Evolutionary conservation across 2,888 invertebrate genomes (phyloP).

Genomic region (Xanthorhoe spadicearia): DNA sequence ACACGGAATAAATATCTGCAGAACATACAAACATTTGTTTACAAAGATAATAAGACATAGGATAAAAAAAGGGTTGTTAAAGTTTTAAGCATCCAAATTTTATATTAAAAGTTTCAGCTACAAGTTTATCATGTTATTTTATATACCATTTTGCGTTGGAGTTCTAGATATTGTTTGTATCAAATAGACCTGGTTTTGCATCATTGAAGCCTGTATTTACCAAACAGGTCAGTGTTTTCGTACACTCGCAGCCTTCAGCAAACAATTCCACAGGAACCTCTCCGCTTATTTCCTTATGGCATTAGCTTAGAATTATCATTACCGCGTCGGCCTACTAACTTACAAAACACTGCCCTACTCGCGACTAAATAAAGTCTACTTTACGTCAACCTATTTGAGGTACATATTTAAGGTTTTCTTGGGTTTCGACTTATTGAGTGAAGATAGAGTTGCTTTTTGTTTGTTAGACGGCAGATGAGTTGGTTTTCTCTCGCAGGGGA

Average conservation of each 20-base stretch:
- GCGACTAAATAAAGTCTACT: slow-evolving; percentile 58
- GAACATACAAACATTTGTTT: too few relatives aligned
- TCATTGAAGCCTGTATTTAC: slow-evolving; percentile 13
- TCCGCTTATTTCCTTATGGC: slow-evolving; percentile 72
- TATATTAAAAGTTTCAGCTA: too few relatives aligned
- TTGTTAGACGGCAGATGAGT: slow-evolving; percentile 44
- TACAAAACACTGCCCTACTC: slow-evolving; percentile 53
- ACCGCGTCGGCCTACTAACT: slow-evolving; percentile 56
- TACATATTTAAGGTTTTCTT: slow-evolving; percentile 51
- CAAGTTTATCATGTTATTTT: too few relatives aligned
- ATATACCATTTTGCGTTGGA: too few relatives aligned
- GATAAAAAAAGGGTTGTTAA: too few relatives aligned
- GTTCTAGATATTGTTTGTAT: neutral
- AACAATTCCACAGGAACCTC: slow-evolving; percentile 66
- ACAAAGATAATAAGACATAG: too few relatives aligned
- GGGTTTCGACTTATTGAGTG: slow-evolving; percentile 47
- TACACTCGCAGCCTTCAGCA: slow-evolving; percentile 46
- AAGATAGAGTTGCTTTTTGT: slow-evolving; percentile 59
- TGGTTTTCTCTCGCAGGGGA: slow-evolving; percentile 70
- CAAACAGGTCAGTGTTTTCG: slow-evolving; percentile 41
- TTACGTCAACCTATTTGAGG: slow-evolving; percentile 48
- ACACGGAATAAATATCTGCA: too few relatives aligned
- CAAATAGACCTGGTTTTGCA: neutral
- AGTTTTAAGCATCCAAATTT: too few relatives aligned
- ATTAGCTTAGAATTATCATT: slow-evolving; percentile 79